Conservation (phyloP, 2,113 vertebrate species). For the Semnornis frantzii region DNA sequence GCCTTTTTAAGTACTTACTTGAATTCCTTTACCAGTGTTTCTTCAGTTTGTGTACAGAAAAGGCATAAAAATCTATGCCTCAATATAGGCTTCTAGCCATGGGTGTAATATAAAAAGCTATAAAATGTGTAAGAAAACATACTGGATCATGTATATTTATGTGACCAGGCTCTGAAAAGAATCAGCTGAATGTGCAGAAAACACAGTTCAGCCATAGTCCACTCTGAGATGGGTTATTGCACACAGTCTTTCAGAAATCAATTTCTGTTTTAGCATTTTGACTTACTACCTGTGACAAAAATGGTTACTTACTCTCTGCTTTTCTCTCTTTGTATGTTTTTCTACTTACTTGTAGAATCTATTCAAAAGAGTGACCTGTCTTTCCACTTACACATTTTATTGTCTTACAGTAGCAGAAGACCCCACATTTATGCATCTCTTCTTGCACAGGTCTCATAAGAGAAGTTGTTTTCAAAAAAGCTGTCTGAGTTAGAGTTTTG, state of each 20-base stretch:
- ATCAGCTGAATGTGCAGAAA: background rate
- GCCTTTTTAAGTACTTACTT: background rate
- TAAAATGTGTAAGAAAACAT: background rate
- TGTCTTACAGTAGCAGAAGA: background rate
- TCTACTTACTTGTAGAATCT: background rate
- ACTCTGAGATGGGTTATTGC: background rate
- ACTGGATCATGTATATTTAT: background rate
- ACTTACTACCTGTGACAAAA: slow-evolving; percentile 5
- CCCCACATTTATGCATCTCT: background rate
- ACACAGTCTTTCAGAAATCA: slow-evolving; percentile 1
- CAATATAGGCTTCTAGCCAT: background rate
- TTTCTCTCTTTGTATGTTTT: background rate
- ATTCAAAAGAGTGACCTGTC: background rate
- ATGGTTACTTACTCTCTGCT: background rate
- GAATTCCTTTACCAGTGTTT: background rate
- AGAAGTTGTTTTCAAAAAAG: background rate
- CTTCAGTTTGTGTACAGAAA: background rate
- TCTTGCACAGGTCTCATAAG: background rate
- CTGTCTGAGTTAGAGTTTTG: background rate
- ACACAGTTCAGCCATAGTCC: background rate
- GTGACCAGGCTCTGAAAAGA: background rate
- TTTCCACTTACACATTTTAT: background rate
- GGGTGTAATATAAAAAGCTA: background rate
- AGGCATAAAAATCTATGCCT: background rate
- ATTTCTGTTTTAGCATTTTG: slow-evolving; percentile 7